Base-by-base conservation (phyloP, 2,113 vertebrate genomes). In the Pelodiscus sinensis region DNA sequence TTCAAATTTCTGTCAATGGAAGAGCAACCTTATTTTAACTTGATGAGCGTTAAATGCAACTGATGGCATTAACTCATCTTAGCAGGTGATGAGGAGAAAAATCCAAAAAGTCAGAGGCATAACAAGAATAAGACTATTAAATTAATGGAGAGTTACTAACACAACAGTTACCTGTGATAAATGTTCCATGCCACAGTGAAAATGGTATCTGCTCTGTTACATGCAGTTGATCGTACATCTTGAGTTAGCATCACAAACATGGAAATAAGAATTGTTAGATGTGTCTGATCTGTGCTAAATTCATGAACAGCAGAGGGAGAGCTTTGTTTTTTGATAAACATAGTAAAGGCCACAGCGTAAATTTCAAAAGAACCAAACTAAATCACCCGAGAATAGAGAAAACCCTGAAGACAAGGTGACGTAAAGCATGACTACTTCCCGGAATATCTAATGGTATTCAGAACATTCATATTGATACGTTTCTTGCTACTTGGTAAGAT, bases 321-420 rank as follows among this genome's bases (percentile, higher is more conserved):
- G 6, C n/a, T 55, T 79, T 85, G 57, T 9, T 1, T 58, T 62
- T 1, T 13, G 29, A 82, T 15, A 4, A 2, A 1, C 0, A 31
- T 0, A 15, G 58, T 44, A 8, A 4, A 2, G 44, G 55, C 29
- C 68, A 85, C 10, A 0, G 4, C 0, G 7, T 2, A n/a, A 6
- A 12, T 0, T 13, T 16, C 25, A 2, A 2, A 2, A 1, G 27
- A n/a, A 12, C 52, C 2, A 27, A 8, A 55, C 25, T 9, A 3
- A 6, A 27, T 84, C 50, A 44, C 0, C 9, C n/a, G 3, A 38
- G 16, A 87, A 9, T 19, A 44, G 27, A 29, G 71, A 31, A 19
- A n/a, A 58, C 25, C 12, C 3, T 16, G 25, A 38, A 78, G 54
- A 21, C 24, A 56, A 60, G 38, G 22, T 38, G 83, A 73, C 25